A percentile compares a stretch with the other conserved stretches of the same genome.
These are phyloP conservation scores for Bombus haemorrhoidalis DNA, from an alignment of 1,140 invertebrate species.

Conservation along the genomic window DNA sequence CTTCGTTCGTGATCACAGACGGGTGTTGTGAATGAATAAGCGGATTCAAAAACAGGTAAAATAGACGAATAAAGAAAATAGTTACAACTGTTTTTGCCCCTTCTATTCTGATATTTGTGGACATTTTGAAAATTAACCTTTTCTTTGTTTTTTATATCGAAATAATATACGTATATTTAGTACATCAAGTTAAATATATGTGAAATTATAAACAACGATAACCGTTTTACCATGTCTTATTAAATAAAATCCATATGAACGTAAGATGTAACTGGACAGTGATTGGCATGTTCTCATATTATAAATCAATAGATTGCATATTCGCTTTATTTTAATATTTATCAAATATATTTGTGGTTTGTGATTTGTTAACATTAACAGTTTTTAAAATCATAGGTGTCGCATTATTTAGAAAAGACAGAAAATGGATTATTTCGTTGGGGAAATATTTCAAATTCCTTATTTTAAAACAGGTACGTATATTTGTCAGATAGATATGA, in stretches of 20 bases:
- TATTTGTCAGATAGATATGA: not conserved
- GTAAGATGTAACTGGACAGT: not conserved
- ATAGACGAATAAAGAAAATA: not conserved
- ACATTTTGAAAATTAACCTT: not conserved
- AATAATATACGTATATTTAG: not conserved
- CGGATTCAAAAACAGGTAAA: not conserved
- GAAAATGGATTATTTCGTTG: not conserved
- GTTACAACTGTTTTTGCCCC: not conserved
- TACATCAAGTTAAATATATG: not conserved
- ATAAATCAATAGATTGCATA: not conserved
- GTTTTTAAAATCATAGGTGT: not conserved
- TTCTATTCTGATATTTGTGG: not conserved
- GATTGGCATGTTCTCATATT: not conserved
- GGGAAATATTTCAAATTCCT: not conserved
- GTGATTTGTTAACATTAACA: not conserved
- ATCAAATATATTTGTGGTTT: not conserved
- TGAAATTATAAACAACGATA: not conserved
- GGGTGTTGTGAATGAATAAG: not conserved
- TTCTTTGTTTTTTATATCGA: not conserved
- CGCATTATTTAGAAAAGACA: not conserved
- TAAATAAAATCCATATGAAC: not conserved
- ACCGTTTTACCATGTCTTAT: not conserved
- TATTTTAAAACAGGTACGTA: conserved; percentile 2
- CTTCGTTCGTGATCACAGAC: not conserved
- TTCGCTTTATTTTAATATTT: not conserved